Percentiles rank a stretch among this genome's conserved stretches.
phyloP scores from a whole-genome alignment of 2,888 invertebrate species.

The Nephrotoma flavescens region DNA sequence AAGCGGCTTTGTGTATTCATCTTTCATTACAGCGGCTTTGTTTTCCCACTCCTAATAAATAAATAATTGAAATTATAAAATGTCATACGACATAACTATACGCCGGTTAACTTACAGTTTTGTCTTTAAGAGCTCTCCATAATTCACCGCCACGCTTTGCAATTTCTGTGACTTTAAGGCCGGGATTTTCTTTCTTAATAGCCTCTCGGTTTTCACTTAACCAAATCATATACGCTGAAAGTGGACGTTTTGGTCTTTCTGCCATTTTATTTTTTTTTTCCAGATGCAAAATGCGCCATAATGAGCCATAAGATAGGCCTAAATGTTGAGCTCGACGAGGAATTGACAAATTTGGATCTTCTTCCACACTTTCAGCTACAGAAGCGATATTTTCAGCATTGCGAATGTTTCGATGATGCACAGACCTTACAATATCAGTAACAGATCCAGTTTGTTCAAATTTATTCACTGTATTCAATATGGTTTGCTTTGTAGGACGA shows the following conservation, averaged over 20 bases:
- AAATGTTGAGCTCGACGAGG: too few relatives aligned
- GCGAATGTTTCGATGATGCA: too few relatives aligned
- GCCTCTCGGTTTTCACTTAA: conserved; percentile 73
- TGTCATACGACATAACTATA: neutral
- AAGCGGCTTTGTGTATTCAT: conserved; percentile 76
- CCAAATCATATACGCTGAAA: conserved; percentile 92
- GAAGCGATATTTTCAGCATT: too few relatives aligned
- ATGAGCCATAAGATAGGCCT: too few relatives aligned
- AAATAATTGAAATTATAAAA: neutral
- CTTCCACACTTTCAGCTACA: too few relatives aligned
- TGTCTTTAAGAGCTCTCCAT: conserved; percentile 84
- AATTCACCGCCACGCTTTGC: conserved; percentile 91
- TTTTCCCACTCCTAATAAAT: conserved; percentile 79
- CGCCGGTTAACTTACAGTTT: conserved; percentile 46
- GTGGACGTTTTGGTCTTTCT: conserved; percentile 87
- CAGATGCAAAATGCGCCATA: too few relatives aligned
- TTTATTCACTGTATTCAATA: too few relatives aligned
- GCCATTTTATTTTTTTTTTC: too few relatives aligned
- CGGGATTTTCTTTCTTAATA: conserved; percentile 83
- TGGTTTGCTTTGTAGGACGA: too few relatives aligned
- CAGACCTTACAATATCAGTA: too few relatives aligned
- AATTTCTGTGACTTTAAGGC: conserved; percentile 81
- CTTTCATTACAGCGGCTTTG: conserved; percentile 76
- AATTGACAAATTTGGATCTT: too few relatives aligned
- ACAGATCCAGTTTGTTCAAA: too few relatives aligned